Base-by-base conservation (phyloP, 2,888 invertebrate species). In the Ametastegia equiseti region DNA sequence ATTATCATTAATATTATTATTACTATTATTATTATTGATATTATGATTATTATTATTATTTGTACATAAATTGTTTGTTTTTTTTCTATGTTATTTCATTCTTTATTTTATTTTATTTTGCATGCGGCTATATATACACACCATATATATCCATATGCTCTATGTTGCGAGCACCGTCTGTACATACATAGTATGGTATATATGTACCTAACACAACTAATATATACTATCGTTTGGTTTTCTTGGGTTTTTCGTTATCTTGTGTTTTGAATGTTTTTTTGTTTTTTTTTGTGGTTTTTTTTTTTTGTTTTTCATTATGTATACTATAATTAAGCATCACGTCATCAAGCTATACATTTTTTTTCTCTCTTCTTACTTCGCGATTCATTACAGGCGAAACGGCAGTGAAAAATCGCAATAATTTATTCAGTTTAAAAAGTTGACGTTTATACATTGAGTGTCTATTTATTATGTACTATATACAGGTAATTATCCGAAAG, bases 161-260 rank as follows among this genome's bases (percentile, higher is more conserved):
- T 15, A 6, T 60, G 60, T 30, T 30, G 60, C 60, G 60, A 60
- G 60, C 15, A 60, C 27, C 60, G 60, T 30, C 30, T 30, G 23
- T 23, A 2, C 80, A 65, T 67, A 73, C 79, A 84, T 85, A 81
- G 15, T 60, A 60, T 30, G 15, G 1, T 60, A 13, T 27, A 30
- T 9, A 11, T 57, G 23, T 13, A 60, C 13, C 30, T 60, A 60
- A 60, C 30, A 60, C 60, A 60, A 60, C 60, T 60, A 60, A 60
- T 15, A 6, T 42, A 6, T 42, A 6, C 42, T 42, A 5, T 42
- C 42, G 5, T 42, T 42, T 42, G 5, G 42, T 42, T 42, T 9
- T n/a, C n/a, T n/a, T n/a, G n/a, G n/a, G n/a, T n/a, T n/a, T n/a
- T n/a, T n/a, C n/a, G n/a, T n/a, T n/a, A n/a, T n/a, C 11, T 54